Conservation (phyloP, 1,140 invertebrate genomes). For the Coptotermes formosanus region DNA sequence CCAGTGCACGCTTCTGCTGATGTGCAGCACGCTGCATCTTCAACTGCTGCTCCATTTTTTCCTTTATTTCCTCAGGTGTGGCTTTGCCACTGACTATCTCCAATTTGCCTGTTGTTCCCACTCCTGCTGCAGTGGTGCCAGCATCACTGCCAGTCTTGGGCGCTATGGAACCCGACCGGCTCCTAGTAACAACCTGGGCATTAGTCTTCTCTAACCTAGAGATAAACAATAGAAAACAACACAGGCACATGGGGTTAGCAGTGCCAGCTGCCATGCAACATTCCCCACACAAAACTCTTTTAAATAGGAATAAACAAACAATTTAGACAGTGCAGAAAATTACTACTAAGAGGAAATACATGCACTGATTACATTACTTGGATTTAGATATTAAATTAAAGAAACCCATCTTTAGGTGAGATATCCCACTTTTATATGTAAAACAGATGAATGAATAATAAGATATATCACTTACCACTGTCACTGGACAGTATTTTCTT, state of each 20-base stretch:
- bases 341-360: background rate
- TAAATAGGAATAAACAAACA: background rate
- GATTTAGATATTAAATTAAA: background rate
- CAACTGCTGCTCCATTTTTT: slow-evolving; percentile 87
- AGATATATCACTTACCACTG: no score
- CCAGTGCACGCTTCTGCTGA: slow-evolving; percentile 76
- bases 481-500: no score
- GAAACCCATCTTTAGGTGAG: background rate
- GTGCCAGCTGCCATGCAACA: background rate
- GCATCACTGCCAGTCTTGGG: slow-evolving; percentile 26
- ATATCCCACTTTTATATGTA: no score
- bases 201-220: slow-evolving; percentile 55
- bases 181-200: slow-evolving; percentile 70
- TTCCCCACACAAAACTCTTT: background rate
- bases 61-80: slow-evolving; percentile 79
- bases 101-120: slow-evolving; percentile 25
- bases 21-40: slow-evolving; percentile 81
- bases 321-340: background rate
- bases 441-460: no score
- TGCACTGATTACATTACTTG: background rate
- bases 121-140: background rate
- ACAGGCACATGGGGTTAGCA: slow-evolving; percentile 30
- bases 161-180: slow-evolving; percentile 66
- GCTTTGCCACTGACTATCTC: slow-evolving; percentile 54
- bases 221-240: slow-evolving; percentile 23